phyloP scores from a whole-genome alignment of 2,888 invertebrate species.

The Dione vanillae region DNA sequence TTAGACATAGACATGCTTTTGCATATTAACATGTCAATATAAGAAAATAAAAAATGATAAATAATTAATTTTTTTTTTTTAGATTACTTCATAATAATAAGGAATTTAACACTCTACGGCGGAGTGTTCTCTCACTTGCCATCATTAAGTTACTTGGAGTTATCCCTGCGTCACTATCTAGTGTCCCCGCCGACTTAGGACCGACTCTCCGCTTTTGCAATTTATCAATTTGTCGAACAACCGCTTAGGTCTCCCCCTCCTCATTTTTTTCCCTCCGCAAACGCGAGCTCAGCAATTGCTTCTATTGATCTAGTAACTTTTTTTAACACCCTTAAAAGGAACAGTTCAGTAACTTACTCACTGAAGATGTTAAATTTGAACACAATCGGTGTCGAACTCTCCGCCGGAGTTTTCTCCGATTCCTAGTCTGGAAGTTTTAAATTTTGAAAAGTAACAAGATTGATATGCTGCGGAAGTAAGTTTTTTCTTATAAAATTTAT shows the following conservation, averaged over 20 bases:
- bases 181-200: constrained; percentile 44
- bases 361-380: constrained; percentile 22
- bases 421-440: too few species aligned
- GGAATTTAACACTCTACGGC: constrained; percentile 12
- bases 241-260: constrained; percentile 43
- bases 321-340: constrained; percentile 4
- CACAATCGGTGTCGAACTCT: constrained; percentile 24
- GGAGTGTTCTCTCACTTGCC: constrained; percentile 50
- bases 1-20: too few species aligned
- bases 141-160: constrained; percentile 40
- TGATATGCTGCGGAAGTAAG: too few species aligned
- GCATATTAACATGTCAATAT: too few species aligned
- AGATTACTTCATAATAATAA: too few species aligned
- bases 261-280: constrained; percentile 47
- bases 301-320: constrained; percentile 47
- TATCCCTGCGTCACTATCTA: not conserved
- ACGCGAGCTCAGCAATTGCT: constrained; percentile 40
- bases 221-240: constrained; percentile 49
- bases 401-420: constrained; percentile 8
- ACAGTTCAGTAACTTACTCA: constrained; percentile 6
- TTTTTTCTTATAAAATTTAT: too few species aligned
- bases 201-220: constrained; percentile 44
- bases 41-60: too few species aligned
- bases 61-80: too few species aligned
- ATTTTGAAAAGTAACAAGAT: too few species aligned